phyloP scores from a whole-genome alignment of 2,797 vertebrate species.

The Scolopax bukidnonensis region DNA sequence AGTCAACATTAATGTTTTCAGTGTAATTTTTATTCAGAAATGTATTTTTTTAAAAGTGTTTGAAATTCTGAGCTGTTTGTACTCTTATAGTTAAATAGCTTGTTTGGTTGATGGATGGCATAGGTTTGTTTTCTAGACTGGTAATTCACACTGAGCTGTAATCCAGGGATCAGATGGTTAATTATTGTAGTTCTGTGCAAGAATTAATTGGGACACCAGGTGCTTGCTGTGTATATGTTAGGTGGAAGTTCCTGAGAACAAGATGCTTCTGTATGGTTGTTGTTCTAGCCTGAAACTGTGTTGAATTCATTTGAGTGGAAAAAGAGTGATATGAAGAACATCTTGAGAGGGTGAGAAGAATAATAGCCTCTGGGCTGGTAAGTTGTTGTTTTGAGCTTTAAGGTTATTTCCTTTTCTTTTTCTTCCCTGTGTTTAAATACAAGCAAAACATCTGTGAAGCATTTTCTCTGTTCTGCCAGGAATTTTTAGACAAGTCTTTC shows the following conservation, averaged over 20 bases:
- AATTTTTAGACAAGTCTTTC: background rate
- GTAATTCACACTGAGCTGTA: background rate
- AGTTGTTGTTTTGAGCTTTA: background rate
- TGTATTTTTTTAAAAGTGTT: background rate
- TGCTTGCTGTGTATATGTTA: background rate
- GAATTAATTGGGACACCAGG: conserved; percentile 2
- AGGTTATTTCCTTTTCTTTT: background rate
- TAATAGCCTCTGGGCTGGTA: background rate
- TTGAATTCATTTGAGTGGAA: background rate
- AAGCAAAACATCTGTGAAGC: background rate
- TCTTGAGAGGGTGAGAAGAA: background rate
- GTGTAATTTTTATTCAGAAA: background rate
- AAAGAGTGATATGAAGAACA: background rate
- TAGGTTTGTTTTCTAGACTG: background rate
- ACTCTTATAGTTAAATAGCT: background rate
- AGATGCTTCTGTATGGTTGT: background rate
- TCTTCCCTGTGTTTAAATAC: background rate
- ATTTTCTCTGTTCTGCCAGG: background rate
- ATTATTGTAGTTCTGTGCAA: background rate
- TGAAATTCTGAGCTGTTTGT: background rate
- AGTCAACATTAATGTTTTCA: background rate
- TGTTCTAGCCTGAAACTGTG: background rate
- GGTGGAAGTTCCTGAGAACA: background rate
- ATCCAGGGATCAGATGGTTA: conserved; percentile 1
- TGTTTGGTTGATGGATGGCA: background rate